Evolutionary conservation across 2,797 vertebrate genomes (phyloP), one percentile per base, ranked within the genome.

Genomic region (Sus cebifrons): DNA sequence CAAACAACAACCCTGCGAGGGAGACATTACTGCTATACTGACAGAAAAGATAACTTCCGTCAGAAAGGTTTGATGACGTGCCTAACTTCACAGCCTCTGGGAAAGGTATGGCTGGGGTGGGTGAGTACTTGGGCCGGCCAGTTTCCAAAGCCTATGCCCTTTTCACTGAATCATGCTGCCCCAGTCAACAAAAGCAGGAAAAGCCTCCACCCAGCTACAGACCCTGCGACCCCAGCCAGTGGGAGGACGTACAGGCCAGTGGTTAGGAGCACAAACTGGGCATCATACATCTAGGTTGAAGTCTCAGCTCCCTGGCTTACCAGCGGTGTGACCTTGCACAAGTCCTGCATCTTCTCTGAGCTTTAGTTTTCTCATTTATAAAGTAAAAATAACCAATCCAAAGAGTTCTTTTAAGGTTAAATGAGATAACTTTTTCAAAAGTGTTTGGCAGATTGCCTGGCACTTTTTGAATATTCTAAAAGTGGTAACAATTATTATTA

Each of bases 371-470:
- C 89, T 83, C n/a, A 25, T 65, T 58, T 62, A 73, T 56, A 79
- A 91, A 89, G 77, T n/a, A 64, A 89, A 96, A 79, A 70, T 29
- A 86, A 78, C 36, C 75, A 82, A 79, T 79, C 86, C 92, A 92
- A 92, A 95, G 16, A 70, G 32, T 29, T 93, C 54, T 86, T 82
- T 85, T 82, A 86, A 78, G 58, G 27, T 70, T 93, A 96, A 83
- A 89, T 52, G n/a, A 89, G 25, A 60, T 71, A 36, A 95, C 52
- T 82, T 62, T 81, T 84, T 2, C 2, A 40, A 92, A 75, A 71
- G 12, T 29, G 16, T 44, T 36, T 93, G 71, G 73, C n/a, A 79
- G 65, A 78, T 3, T 67, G 83, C 40, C 68, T 68, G 67, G 78
- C n/a, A 29, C n/a, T 90, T 70, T 92, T 5, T 86, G 21, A 81